These are phyloP conservation scores for Delichon dasypus DNA, from an alignment of 2,797 vertebrate genomes.

Conservation along the genomic window DNA sequence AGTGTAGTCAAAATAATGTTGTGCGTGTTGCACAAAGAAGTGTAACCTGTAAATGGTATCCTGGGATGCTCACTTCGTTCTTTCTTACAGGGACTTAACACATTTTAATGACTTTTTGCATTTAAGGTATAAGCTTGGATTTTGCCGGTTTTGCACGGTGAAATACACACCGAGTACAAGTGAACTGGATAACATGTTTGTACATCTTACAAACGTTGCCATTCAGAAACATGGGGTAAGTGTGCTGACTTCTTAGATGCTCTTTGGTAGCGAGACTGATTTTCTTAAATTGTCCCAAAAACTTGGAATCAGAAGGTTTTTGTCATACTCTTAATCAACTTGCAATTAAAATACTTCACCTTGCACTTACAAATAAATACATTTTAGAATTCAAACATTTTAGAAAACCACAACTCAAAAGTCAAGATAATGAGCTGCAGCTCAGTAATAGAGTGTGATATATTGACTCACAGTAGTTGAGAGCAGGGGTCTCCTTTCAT, in stretches of 20 bases:
- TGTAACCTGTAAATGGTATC: background rate
- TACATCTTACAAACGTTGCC: constrained; percentile 97
- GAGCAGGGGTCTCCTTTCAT: background rate
- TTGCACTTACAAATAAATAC: background rate
- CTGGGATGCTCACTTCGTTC: background rate
- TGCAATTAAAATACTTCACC: background rate
- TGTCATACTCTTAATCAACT: background rate
- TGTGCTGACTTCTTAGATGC: background rate
- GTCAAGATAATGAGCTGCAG: background rate
- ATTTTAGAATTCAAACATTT: background rate
- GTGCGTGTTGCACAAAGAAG: background rate
- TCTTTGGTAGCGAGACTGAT: background rate
- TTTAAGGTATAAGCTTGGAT: constrained; percentile 96
- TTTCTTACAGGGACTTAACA: background rate
- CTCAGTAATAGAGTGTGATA: background rate
- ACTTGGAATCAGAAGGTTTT: background rate
- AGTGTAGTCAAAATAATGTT: background rate
- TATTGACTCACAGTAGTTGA: background rate
- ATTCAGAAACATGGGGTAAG: constrained; percentile 98
- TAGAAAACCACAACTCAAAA: background rate
- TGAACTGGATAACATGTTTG: constrained; percentile 98
- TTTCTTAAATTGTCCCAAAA: background rate
- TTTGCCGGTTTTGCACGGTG: constrained; percentile 97
- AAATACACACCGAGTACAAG: constrained; percentile 97
- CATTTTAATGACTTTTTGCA: background rate